Evolutionary conservation across 2,797 vertebrate genomes (phyloP), one percentile per base, ranked within the genome.

Genomic region (Epinephelus coioides): DNA sequence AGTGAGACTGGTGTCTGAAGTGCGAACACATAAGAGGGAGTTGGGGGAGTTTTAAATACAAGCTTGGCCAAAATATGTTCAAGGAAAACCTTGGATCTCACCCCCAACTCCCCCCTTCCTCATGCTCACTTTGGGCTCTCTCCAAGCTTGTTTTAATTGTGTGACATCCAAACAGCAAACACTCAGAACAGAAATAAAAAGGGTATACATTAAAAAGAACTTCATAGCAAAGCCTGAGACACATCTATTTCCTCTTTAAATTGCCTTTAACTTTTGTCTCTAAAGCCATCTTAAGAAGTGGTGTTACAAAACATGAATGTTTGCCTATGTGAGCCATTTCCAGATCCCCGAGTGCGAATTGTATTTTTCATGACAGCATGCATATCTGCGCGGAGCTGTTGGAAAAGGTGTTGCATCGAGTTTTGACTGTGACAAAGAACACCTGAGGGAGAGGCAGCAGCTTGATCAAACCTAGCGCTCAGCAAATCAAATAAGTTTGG

Each of bases 401-500:
- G 60, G 53, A 73, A 80, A 84, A 87, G 81, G 71, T 90, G 83
- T 88, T 69, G 69, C 74, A 73, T 89, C 13, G 51, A 25, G 49
- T 83, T 90, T 83, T 73, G 72, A 84, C 89, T 79, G 38, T 55
- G 55, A 64, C 79, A 86, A 76, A 73, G 59, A 91, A 88, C 79
- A 86, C 79, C 69, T 43, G 25, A 53, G 81, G 74, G 66, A 78
- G 69, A 77, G 69, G 69, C 68, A 78, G 72, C 19, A 46, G 80
- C 78, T 86, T 86, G 88, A 93, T 92, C 91, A 92, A 88, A 91
- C 75, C 69, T 51, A 72, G 84, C 69, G 55, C 77, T 86, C 79
- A 56, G 84, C 78, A 90, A 89, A 91, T 92, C 84, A 77, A 92
- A 93, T 91, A 81, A 76, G 79, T 92, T 92, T 88, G 85, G 60